phyloP scores from a whole-genome alignment of 2,888 invertebrate species.

The Sesia apiformis region DNA sequence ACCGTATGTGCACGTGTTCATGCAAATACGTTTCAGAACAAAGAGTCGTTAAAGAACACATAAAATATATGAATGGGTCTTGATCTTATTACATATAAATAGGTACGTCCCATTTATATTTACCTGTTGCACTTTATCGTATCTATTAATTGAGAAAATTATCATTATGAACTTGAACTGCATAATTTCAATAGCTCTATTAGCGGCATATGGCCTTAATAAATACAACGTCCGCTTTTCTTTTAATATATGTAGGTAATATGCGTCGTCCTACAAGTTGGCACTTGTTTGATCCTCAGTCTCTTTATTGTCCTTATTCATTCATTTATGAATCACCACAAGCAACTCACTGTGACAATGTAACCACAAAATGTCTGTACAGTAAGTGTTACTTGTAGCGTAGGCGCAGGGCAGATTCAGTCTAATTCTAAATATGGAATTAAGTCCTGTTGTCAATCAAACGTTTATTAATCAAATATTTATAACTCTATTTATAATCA shows the following conservation, averaged over 20 bases:
- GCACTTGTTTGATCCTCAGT: conserved; percentile 1
- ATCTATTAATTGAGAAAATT: no score
- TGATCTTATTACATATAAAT: conserved; percentile 26
- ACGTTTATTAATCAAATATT: no score
- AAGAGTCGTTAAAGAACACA: conserved; percentile 39
- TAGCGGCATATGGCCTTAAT: no score
- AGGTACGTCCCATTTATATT: background rate
- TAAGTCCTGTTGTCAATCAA: no score
- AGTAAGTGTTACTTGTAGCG: background rate
- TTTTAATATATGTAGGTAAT: conserved; percentile 2
- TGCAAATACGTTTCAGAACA: conserved; percentile 33
- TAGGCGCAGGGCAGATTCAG: no score
- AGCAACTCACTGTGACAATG: conserved; percentile 12
- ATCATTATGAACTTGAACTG: no score
- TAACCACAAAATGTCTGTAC: conserved; percentile 7
- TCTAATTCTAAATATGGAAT: no score
- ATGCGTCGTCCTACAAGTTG: conserved; percentile 2
- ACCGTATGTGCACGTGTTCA: conserved; percentile 4
- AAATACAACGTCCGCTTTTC: no score
- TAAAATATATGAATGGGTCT: conserved; percentile 30
- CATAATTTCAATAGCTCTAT: no score
- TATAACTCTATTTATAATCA: no score
- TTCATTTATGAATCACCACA: conserved; percentile 4
- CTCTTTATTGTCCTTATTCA: conserved; percentile 2
- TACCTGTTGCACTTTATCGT: no score